Conservation (phyloP, 2,888 invertebrate species). For the Lithosia quadra region DNA sequence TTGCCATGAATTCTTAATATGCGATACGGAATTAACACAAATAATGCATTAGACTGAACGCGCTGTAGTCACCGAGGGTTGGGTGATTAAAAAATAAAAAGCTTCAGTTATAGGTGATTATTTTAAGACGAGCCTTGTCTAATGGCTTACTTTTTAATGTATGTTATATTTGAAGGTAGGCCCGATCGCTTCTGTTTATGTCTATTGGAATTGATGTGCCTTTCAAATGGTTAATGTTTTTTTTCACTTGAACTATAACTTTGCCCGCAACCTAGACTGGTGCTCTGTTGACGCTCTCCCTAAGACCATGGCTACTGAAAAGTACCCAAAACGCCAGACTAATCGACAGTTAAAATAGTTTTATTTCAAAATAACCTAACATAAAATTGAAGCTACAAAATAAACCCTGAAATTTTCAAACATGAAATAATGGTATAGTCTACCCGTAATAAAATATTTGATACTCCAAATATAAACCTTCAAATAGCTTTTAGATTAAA, state of each 20-base stretch:
- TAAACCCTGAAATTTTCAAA: neutral
- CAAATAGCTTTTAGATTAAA: conserved; percentile 14
- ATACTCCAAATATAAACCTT: neutral
- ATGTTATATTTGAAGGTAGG: too few relatives aligned
- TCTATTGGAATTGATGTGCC: too few relatives aligned
- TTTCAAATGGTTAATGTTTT: too few relatives aligned
- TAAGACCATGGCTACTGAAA: too few relatives aligned
- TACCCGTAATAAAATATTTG: neutral
- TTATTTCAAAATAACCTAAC: too few relatives aligned
- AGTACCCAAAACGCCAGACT: too few relatives aligned
- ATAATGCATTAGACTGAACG: conserved; percentile 59
- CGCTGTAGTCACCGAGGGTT: neutral
- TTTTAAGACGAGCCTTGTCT: too few relatives aligned
- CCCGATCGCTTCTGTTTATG: too few relatives aligned
- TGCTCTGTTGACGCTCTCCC: too few relatives aligned
- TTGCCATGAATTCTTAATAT: conserved; percentile 61
- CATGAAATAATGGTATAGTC: neutral
- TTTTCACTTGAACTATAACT: too few relatives aligned
- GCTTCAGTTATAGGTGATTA: neutral
- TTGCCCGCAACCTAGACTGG: too few relatives aligned
- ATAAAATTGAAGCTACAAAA: neutral
- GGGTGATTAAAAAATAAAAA: neutral
- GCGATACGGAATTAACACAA: conserved; percentile 61
- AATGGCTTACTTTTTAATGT: neutral
- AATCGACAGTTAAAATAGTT: too few relatives aligned